Evolutionary conservation across 53 echinoderm and acorn worm species (phyloP), one percentile per base, ranked within the genome.

Genomic region (Henricia sp.): DNA sequence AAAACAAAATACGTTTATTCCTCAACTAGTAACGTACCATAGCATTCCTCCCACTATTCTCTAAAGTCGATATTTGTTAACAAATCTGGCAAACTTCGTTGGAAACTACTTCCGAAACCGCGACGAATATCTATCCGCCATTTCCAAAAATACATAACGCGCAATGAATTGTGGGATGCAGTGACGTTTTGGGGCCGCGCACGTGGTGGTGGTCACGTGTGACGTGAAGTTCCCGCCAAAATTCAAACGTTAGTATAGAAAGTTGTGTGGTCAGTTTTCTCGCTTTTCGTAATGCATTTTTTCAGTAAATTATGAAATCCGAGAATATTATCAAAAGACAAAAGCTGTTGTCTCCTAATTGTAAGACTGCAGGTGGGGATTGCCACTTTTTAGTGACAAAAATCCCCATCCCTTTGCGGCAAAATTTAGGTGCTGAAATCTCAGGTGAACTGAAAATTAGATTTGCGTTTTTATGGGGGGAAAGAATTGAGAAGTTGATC

Each of bases 171-270:
- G 38, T 67, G 67, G 67, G 67, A 67, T 67, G 37, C 20, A n/a
- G 10, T 67, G 54, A 55, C 72, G 52, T 52, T 26, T 16, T 19
- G n/a, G 13, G 37, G 12, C 29, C 38, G 76, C 76, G 58, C 76
- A 76, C 76, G 76, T 76, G 76, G 76, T 76, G 76, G 19, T n/a
- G 40, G 58, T 76, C 76, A 76, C 76, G 76, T 76, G 76, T 14
- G 39, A 25, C 27, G 76, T 27, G 23, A 56, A 14, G 35, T 59
- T 38, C 57, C 39, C 76, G 76, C 58, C 46, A 58, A 76, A 60
- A 28, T 60, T 60, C 14, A 58, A 44, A 58, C 26, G 12, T 58
- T 58, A 14, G 13, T 32, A 20, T 4, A 19, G 13, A 60, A 32
- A 60, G 11, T 60, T n/a, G n/a, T n/a, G n/a, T n/a, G n/a, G n/a